phyloP scores from a whole-genome alignment of 2,113 vertebrate species.

The Tenrec ecaudatus region DNA sequence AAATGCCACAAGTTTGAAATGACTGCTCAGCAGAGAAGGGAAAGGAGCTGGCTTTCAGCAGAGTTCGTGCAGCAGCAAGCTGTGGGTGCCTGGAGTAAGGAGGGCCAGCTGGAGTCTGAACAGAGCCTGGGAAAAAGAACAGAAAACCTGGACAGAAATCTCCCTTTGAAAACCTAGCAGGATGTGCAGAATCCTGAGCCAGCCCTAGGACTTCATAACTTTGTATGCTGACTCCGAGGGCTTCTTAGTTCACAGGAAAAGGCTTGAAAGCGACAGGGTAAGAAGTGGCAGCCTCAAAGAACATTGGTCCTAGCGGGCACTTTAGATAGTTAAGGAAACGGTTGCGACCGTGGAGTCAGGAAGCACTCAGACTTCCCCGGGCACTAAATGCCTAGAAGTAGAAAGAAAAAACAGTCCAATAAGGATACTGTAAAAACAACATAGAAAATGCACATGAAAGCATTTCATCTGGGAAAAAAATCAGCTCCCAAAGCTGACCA shows the following conservation, averaged over 20 bases:
- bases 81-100: background rate
- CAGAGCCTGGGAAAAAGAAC: background rate
- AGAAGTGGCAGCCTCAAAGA: background rate
- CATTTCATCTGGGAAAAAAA: background rate
- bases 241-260: background rate
- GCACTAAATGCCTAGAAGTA: background rate
- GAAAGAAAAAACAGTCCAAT: background rate
- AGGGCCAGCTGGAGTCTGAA: background rate
- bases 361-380: background rate
- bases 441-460: background rate
- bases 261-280: background rate
- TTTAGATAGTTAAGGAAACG: background rate
- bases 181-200: background rate
- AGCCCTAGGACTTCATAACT: background rate
- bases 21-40: background rate
- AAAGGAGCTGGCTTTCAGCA: background rate
- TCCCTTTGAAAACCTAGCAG: background rate
- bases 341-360: too few species aligned
- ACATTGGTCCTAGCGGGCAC: background rate
- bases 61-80: background rate
- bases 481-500: background rate
- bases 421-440: constrained; percentile 26
- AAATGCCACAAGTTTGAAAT: background rate
- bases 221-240: background rate
- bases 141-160: background rate